These are phyloP conservation scores for Bovichtus variegatus DNA, from an alignment of 2,797 vertebrate genomes.

Conservation along the genomic window DNA sequence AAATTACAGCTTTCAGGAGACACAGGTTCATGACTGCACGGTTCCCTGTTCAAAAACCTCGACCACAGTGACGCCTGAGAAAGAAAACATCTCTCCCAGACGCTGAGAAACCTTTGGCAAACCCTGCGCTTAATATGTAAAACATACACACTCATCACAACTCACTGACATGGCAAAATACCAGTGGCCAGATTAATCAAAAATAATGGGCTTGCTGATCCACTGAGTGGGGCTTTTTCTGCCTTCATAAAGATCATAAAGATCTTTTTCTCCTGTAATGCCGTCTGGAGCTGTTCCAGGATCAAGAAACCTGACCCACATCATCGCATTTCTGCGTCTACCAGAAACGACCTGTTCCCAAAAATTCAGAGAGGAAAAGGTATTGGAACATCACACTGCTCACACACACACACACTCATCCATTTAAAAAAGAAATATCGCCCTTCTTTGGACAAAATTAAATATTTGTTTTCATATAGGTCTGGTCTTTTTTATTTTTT, in stretches of 20 bases:
- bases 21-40: conserved; percentile 29
- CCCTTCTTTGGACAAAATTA: too few species aligned
- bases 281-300: conserved; percentile 74
- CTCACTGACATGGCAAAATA: conserved; percentile 71
- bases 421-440: too few species aligned
- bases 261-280: conserved; percentile 48
- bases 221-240: conserved; percentile 38
- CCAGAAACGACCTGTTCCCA: conserved; percentile 48
- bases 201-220: conserved; percentile 69
- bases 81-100: conserved; percentile 49
- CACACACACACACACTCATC: too few species aligned
- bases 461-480: too few species aligned
- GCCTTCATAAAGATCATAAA: conserved; percentile 38
- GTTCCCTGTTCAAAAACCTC: conserved; percentile 34
- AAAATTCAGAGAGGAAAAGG: conserved; percentile 49
- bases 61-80: conserved; percentile 42
- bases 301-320: conserved; percentile 74
- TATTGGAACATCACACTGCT: conserved; percentile 50
- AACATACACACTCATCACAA: conserved; percentile 75
- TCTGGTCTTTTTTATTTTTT: too few species aligned
- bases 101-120: conserved; percentile 68
- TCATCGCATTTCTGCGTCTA: conserved; percentile 42
- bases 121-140: conserved; percentile 75
- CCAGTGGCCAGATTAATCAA: conserved; percentile 77
- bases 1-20: conserved; percentile 28